A percentile compares a stretch with the other conserved stretches of the same genome.
These are phyloP conservation scores for Yponomeuta malinellus DNA, from an alignment of 2,888 invertebrate species.

Conservation along the genomic window DNA sequence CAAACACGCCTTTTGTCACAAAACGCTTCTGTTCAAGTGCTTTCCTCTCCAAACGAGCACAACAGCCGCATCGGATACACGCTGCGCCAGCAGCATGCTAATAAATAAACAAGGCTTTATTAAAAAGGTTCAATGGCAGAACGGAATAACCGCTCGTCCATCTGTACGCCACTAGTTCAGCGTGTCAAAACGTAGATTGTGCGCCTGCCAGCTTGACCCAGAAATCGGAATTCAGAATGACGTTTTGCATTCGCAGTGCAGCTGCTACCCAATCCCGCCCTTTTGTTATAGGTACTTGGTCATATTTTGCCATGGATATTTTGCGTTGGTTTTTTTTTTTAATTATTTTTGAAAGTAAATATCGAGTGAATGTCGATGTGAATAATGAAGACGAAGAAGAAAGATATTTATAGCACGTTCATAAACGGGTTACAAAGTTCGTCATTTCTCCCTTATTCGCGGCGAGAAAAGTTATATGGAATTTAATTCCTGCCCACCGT, in stretches of 20 bases:
- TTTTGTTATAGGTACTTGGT: too few species aligned
- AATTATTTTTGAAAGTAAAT: too few species aligned
- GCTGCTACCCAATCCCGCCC: background rate
- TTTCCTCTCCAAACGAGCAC: background rate
- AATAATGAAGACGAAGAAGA: too few species aligned
- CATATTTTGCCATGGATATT: too few species aligned
- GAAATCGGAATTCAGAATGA: slow-evolving; percentile 10
- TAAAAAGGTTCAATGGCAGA: background rate
- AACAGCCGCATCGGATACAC: background rate
- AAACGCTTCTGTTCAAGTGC: background rate
- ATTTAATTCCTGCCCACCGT: too few species aligned
- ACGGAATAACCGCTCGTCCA: background rate
- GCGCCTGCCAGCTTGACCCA: slow-evolving; percentile 9
- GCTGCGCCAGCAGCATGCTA: background rate
- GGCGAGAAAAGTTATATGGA: too few species aligned
- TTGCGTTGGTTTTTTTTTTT: too few species aligned
- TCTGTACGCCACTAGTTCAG: background rate
- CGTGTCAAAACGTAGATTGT: slow-evolving; percentile 8
- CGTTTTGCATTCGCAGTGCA: background rate
- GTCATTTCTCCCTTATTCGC: too few species aligned
- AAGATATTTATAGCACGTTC: too few species aligned
- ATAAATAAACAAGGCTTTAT: background rate
- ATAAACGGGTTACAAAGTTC: too few species aligned
- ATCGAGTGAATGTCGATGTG: too few species aligned
- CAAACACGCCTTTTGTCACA: background rate